Conservation (phyloP, 2,888 invertebrate species). For the Xestia xanthographa region DNA sequence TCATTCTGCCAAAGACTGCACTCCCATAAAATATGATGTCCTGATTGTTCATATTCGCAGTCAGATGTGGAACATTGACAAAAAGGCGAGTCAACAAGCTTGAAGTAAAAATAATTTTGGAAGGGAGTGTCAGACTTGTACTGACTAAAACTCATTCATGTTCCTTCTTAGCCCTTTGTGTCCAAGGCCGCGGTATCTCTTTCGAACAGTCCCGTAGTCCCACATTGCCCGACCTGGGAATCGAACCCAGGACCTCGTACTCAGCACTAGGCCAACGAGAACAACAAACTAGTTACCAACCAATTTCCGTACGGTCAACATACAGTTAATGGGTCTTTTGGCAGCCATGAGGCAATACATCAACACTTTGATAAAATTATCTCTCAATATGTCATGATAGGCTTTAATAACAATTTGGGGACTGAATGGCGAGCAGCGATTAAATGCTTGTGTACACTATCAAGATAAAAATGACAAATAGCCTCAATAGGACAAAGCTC, state of each 20-base stretch:
- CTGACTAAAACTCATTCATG: too few species aligned
- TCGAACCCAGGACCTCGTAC: neutral
- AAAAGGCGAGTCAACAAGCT: too few species aligned
- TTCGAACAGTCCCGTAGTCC: too few species aligned
- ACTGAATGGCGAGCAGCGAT: conserved; percentile 79
- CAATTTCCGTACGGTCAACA: conserved; percentile 50
- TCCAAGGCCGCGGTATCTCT: too few species aligned
- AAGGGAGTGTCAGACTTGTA: too few species aligned
- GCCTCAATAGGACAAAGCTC: conserved; percentile 46
- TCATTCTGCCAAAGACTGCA: too few species aligned
- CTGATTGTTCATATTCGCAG: too few species aligned
- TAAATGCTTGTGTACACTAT: conserved; percentile 78
- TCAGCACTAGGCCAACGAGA: neutral
- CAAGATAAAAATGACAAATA: conserved; percentile 83
- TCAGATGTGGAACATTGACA: too few species aligned
- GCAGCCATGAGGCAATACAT: conserved; percentile 69
- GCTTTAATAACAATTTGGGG: conserved; percentile 82
- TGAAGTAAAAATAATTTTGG: too few species aligned
- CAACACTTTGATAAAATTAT: conserved; percentile 71
- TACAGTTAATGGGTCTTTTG: conserved; percentile 61
- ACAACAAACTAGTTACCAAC: conserved; percentile 27
- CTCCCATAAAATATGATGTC: too few species aligned
- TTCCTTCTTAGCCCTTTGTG: too few species aligned
- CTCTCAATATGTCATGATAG: conserved; percentile 75
- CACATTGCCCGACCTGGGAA: neutral